Evolutionary conservation across 2,113 vertebrate genomes (phyloP).

Genomic region (Podiceps cristatus): DNA sequence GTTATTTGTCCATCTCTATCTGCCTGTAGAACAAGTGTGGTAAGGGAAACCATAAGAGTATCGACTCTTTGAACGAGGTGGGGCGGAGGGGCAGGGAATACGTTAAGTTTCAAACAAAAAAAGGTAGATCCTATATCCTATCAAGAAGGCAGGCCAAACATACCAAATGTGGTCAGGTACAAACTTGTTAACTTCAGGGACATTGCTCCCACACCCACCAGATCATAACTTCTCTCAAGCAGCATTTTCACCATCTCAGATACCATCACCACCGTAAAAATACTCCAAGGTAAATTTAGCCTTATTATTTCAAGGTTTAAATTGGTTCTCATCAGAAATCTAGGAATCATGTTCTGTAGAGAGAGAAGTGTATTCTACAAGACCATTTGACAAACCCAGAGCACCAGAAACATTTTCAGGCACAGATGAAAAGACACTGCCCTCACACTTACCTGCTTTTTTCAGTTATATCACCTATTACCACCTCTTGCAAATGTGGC

Average conservation of each 20-base stretch:
- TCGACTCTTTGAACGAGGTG: rapidly evolving
- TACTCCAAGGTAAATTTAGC: not conserved
- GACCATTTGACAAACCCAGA: not conserved
- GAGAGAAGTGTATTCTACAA: not conserved
- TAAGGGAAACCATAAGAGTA: not conserved
- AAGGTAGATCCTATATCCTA: not conserved
- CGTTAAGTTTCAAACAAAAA: not conserved
- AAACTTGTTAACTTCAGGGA: not conserved
- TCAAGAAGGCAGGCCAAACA: not conserved
- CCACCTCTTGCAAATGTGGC: not conserved
- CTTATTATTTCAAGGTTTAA: not conserved
- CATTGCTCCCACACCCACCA: rapidly evolving
- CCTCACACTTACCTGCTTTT: not conserved
- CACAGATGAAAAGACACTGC: not conserved
- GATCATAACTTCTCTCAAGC: not conserved
- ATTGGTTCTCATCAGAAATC: not conserved
- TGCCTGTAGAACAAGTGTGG: not conserved
- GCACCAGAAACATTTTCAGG: not conserved
- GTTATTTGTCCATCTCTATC: not conserved
- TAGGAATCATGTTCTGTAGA: not conserved
- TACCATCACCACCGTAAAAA: not conserved
- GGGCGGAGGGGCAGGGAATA: no score
- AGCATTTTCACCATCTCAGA: not conserved
- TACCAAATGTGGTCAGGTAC: not conserved
- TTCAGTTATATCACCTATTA: not conserved